These are phyloP conservation scores for Barbus barbus DNA, from an alignment of 2,113 vertebrate species.

Conservation along the genomic window DNA sequence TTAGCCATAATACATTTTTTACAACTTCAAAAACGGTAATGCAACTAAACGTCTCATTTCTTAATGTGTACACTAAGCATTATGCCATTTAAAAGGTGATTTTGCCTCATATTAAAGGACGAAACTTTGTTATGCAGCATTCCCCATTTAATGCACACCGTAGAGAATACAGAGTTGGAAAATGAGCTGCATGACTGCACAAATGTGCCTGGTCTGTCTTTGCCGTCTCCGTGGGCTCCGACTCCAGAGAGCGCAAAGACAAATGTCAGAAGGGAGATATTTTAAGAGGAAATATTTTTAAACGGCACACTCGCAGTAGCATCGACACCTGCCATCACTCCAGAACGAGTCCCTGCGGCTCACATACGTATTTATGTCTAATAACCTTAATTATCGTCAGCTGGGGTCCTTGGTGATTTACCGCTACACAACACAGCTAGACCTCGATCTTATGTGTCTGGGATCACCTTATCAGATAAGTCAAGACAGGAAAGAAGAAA, in stretches of 20 bases:
- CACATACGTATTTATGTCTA: slow-evolving; percentile 47
- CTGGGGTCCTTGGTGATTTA: slow-evolving; percentile 40
- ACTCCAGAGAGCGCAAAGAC: slow-evolving; percentile 25
- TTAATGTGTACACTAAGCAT: not conserved
- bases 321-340: slow-evolving; percentile 30
- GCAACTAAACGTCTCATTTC: not conserved
- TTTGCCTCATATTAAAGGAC: slow-evolving; percentile 8
- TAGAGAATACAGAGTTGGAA: not conserved
- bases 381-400: slow-evolving; percentile 53
- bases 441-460: slow-evolving; percentile 36
- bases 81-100: slow-evolving; percentile 18
- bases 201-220: not conserved
- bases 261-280: slow-evolving; percentile 43
- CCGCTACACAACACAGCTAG: not conserved
- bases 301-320: slow-evolving; percentile 13
- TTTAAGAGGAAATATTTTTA: slow-evolving; percentile 54
- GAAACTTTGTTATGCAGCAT: not conserved
- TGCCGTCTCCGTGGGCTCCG: not conserved
- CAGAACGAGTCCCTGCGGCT: slow-evolving; percentile 37
- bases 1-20: slow-evolving; percentile 1
- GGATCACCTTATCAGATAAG: not conserved
- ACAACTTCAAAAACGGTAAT: slow-evolving; percentile 5
- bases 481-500: not conserved
- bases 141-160: not conserved
- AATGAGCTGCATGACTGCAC: slow-evolving; percentile 30